Base-by-base conservation (phyloP, 2,888 invertebrate genomes). In the Unio pictorum region DNA sequence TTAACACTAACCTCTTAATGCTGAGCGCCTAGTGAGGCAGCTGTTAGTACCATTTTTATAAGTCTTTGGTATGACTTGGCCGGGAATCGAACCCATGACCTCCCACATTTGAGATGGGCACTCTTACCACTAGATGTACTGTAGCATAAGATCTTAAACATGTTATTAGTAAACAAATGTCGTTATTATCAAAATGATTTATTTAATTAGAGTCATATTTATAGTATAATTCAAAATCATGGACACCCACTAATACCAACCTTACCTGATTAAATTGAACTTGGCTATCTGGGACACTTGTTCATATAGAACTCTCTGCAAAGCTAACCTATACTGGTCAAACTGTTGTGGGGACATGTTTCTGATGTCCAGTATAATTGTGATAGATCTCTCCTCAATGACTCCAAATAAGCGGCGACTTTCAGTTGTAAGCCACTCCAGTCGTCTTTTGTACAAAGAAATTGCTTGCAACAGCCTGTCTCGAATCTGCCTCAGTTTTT, bases 341-440 rank as follows among this genome's bases (percentile, higher is more conserved):
- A 89, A 89, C 80, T 87, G 86, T 64, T 87, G 84, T 2, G 87
- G 86, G 8, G 88, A 87, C 81, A 87, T 82, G 63, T 87, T 88
- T 66, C 85, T 82, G 57, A 89, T 86, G 79, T 90, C 89, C 57
- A 90, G 75, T 8, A 90, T 87, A 63, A 90, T 81, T 20, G 84
- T 83, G 6, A 89, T 78, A 17, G 80, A 79, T 61, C 82, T 85
- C 78, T 90, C 90, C 73, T 87, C 85, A 34, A 90, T 84, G 6
- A 90, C 87, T 34, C 90, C 90, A 81, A 90, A 90, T 45, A 88
- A 72, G 7, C 89, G 82, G 11, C 90, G 78, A 74, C 90, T 90
- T 66, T 89, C 89, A 15, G 87, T 81, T 2, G 89, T 90, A 72
- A 90, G 76, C 90, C 90, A 90, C 59, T 86, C 85, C 23, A 90